Conservation (phyloP, 2,797 vertebrate genomes). For the Poeciliopsis gracilis region DNA sequence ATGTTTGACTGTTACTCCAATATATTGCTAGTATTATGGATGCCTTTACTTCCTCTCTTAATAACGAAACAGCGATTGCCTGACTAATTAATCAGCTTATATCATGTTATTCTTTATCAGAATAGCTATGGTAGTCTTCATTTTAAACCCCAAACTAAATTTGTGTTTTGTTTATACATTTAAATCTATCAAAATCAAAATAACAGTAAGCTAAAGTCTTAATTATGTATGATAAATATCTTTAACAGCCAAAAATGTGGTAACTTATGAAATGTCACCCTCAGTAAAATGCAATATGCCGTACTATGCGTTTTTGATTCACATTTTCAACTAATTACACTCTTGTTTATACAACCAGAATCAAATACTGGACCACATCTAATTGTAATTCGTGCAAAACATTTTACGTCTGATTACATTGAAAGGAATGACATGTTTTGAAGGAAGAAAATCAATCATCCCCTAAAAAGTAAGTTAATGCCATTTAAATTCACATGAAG, state of each 20-base stretch:
- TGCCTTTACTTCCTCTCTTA: background rate
- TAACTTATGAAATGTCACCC: background rate
- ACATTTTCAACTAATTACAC: background rate
- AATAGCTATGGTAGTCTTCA: background rate
- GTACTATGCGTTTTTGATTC: background rate
- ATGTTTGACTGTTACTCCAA: background rate
- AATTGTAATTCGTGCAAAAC: background rate
- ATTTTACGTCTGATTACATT: background rate
- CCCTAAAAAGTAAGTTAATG: background rate
- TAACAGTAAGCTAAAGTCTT: background rate
- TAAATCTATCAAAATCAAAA: background rate
- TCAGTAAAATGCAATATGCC: background rate
- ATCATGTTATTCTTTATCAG: background rate
- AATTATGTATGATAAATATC: background rate
- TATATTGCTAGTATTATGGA: background rate
- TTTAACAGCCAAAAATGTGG: background rate
- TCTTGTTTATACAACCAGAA: background rate
- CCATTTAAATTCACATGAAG: background rate
- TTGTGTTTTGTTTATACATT: background rate
- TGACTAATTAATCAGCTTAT: background rate
- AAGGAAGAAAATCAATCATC: background rate
- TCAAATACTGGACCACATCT: background rate
- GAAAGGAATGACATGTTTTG: background rate
- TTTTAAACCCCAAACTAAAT: background rate
- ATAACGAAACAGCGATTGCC: background rate